Conservation (phyloP, 2,113 vertebrate genomes). For the Tragelaphus scriptus region DNA sequence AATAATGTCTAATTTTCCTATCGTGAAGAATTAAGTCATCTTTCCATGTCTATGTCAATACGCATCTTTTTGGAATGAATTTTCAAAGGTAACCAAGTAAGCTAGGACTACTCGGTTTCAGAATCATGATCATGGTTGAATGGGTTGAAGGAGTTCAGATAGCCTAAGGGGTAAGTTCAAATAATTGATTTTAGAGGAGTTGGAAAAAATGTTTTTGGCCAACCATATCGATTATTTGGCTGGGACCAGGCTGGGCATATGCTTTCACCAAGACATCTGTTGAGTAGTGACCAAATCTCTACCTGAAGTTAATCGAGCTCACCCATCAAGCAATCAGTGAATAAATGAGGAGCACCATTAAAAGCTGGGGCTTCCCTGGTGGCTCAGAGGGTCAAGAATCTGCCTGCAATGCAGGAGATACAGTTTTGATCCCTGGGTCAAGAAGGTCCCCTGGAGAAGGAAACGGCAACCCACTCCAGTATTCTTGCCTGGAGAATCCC, state of each 20-base stretch:
- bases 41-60: neutral
- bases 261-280: neutral
- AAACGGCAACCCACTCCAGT: neutral
- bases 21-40: neutral
- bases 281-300: neutral
- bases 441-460: neutral
- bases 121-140: neutral
- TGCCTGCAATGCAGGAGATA: neutral
- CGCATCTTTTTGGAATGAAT: neutral
- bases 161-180: neutral
- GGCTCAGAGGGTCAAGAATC: neutral
- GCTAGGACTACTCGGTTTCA: neutral
- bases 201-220: neutral
- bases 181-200: neutral
- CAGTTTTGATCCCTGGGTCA: neutral
- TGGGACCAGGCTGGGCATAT: neutral
- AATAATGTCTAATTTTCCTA: neutral
- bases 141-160: neutral
- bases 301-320: neutral
- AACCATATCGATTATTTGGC: neutral
- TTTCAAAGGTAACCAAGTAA: neutral
- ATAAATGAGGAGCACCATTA: neutral
- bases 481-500: neutral
- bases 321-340: neutral
- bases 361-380: neutral